These are phyloP conservation scores for Ips typographus DNA, from an alignment of 1,140 invertebrate species.

Conservation along the genomic window DNA sequence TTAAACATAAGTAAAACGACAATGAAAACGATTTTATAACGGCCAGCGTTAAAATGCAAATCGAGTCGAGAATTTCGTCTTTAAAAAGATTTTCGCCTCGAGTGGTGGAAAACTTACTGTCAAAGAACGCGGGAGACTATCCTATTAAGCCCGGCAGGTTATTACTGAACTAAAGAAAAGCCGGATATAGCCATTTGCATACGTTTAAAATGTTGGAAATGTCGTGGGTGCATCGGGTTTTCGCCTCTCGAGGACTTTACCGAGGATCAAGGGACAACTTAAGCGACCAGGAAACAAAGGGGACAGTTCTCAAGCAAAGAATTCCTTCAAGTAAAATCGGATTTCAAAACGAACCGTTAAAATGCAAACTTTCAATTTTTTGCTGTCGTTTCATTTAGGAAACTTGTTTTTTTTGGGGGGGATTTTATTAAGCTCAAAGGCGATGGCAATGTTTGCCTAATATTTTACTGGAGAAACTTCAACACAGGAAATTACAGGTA, in stretches of 20 bases:
- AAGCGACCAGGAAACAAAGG: constrained; percentile 3
- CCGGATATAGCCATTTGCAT: not conserved
- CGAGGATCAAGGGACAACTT: not conserved
- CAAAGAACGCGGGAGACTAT: not conserved
- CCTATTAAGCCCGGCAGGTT: not conserved
- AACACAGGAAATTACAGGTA: constrained; percentile 20
- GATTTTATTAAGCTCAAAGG: not conserved
- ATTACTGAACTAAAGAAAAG: not conserved
- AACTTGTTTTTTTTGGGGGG: constrained; percentile 7
- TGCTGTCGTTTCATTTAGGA: constrained; percentile 4
- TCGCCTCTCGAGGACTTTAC: not conserved
- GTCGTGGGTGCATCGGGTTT: not conserved
- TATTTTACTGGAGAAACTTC: constrained; percentile 3
- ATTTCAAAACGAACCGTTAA: constrained; percentile 16
- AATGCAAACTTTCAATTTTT: constrained; percentile 19
- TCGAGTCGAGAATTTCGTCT: not conserved
- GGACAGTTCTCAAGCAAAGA: constrained; percentile 8
- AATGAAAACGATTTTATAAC: constrained; percentile 1
- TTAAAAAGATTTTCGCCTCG: constrained; percentile 10
- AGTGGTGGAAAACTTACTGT: constrained; percentile 3
- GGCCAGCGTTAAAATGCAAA: constrained; percentile 11
- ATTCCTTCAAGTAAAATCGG: constrained; percentile 11
- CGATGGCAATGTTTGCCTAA: not conserved
- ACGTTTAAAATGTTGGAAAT: constrained; percentile 10
- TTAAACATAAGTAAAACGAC: not conserved